phyloP scores from a whole-genome alignment of 1,140 invertebrate genomes.

The Magallana angulata region DNA sequence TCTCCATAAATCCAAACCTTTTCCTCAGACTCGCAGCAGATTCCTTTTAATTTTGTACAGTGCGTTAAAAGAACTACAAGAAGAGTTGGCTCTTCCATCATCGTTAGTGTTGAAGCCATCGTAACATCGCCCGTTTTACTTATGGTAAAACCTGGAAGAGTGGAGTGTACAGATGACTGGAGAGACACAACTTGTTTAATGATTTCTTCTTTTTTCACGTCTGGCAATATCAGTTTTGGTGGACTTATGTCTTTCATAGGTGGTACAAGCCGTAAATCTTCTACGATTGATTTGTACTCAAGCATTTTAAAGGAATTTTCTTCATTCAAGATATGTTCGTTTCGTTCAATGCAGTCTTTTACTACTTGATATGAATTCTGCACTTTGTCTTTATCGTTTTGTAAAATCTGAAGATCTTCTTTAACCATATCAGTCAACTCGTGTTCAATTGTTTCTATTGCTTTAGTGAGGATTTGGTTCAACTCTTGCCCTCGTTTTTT shows the following conservation, averaged over 20 bases:
- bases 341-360: not conserved
- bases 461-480: not conserved
- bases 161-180: not conserved
- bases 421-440: not conserved
- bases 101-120: not conserved
- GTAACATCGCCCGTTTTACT: not conserved
- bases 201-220: not conserved
- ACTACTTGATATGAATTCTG: not conserved
- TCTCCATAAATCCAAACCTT: slow-evolving; percentile 4
- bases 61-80: not conserved
- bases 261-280: slow-evolving; percentile 7
- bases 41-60: not conserved
- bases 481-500: not conserved
- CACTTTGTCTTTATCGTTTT: not conserved
- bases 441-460: not conserved
- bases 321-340: not conserved
- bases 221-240: not conserved
- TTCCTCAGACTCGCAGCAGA: not conserved
- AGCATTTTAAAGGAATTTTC: not conserved
- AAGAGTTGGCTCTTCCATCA: not conserved
- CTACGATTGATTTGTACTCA: not conserved
- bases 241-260: not conserved
- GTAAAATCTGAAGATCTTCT: not conserved
- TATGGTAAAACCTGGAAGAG: not conserved
- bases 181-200: not conserved